phyloP scores from a whole-genome alignment of 1,140 invertebrate genomes.

The Lepidurus couesii region DNA sequence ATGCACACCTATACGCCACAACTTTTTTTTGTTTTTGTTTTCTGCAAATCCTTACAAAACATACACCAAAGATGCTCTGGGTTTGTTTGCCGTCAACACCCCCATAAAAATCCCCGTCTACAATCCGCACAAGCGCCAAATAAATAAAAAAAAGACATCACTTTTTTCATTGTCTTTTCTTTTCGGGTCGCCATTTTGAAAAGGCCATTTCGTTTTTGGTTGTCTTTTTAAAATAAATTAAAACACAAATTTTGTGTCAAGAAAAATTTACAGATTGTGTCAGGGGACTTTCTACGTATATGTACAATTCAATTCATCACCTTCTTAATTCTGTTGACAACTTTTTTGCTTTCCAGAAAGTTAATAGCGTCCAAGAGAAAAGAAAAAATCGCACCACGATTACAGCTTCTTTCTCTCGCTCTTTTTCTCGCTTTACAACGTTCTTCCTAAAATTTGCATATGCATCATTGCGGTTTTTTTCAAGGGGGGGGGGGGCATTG shows the following conservation, averaged over 20 bases:
- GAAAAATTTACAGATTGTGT: background rate
- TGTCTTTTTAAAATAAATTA: too few species aligned
- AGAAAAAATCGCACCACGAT: too few species aligned
- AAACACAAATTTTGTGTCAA: background rate
- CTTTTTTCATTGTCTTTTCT: too few species aligned
- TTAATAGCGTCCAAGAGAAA: background rate
- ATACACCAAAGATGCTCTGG: background rate
- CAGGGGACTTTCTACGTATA: conserved; percentile 11
- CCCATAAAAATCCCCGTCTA: background rate
- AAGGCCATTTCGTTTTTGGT: too few species aligned
- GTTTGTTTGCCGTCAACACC: background rate
- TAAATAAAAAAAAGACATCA: too few species aligned
- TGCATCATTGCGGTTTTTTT: too few species aligned
- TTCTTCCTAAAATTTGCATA: too few species aligned
- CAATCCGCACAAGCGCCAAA: background rate
- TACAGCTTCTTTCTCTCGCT: too few species aligned
- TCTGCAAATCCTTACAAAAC: conserved; percentile 26
- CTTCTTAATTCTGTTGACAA: background rate
- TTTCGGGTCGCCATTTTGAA: too few species aligned
- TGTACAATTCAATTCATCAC: background rate
- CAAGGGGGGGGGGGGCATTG: too few species aligned
- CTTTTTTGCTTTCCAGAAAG: background rate
- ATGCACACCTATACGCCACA: background rate
- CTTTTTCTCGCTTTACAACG: too few species aligned
- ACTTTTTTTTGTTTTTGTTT: conserved; percentile 28